Base-by-base conservation (phyloP, 2,113 vertebrate species). In the Uria lomvia region DNA sequence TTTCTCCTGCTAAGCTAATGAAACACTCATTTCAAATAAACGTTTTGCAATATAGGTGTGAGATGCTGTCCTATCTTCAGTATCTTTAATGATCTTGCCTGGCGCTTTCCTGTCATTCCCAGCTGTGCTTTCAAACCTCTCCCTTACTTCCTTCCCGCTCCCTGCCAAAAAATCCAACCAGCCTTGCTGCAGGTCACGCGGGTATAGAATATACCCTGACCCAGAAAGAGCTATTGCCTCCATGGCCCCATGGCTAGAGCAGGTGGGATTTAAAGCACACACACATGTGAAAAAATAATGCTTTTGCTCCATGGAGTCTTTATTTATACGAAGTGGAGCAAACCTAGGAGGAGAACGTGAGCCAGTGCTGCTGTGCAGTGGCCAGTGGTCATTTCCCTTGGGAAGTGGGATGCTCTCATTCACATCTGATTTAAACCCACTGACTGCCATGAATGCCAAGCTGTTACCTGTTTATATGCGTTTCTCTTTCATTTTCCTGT, bases 381-480 rank as follows among this genome's bases (percentile, higher is more conserved):
- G 29, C 40, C 53, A n/a, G 45, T 0, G 0, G 30, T 27, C 2
- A 1, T 80, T 91, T 86, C 50, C 63, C 40, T 52, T 88, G 52
- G 26, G 29, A 92, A 70, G 15, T n/a, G 53, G 40, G 30, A 19
- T 1, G 0, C 52, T 63, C 5, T 21, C 2, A 1, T 24, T 70
- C 74, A 17, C 30, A 58, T 36, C 30, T 89, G 47, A 66, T 75
- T 55, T 74, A 62, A 88, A 66, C 20, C 40, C 26, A 5, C 76
- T 71, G 68, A 30, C 50, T 81, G 55, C 59, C 56, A 24, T 0
- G 0, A 67, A 50, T 5, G 2, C 56, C n/a, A 62, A 77, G 50
- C 24, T 67, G 4, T 45, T 67, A 58, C 55, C n/a, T 89, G 29
- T 63, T 89, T 20, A 30, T 65, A 32, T 1, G 0, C 0, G 0